These are phyloP conservation scores for Tachina fera DNA, from an alignment of 2,888 invertebrate genomes.

Conservation along the genomic window DNA sequence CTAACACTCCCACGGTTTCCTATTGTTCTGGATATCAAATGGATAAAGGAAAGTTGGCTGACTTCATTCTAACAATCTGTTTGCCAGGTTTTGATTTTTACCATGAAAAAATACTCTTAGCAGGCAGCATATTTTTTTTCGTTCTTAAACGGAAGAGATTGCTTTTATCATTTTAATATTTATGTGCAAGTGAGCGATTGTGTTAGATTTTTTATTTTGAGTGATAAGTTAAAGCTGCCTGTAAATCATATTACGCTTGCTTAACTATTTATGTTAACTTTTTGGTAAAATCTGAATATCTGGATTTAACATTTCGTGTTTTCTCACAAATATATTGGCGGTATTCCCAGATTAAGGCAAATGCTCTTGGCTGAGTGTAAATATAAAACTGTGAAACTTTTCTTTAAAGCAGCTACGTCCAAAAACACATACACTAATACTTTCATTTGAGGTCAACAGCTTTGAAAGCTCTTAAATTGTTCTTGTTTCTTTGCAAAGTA, in stretches of 20 bases:
- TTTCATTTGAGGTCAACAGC: too few relatives aligned
- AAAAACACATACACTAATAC: too few relatives aligned
- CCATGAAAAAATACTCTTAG: neutral
- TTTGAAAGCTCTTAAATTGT: too few relatives aligned
- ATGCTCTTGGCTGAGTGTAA: too few relatives aligned
- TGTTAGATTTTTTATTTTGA: constrained; percentile 15
- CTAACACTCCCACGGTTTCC: constrained; percentile 70
- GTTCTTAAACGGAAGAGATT: constrained; percentile 11
- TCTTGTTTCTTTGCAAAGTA: too few relatives aligned
- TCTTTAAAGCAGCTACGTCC: too few relatives aligned
- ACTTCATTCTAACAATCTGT: constrained; percentile 37
- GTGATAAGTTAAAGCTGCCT: constrained; percentile 41
- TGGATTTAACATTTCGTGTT: constrained; percentile 18
- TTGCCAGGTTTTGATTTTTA: constrained; percentile 43
- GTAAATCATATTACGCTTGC: constrained; percentile 40
- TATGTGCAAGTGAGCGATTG: neutral
- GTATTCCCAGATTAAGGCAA: too few relatives aligned
- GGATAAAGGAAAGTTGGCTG: constrained; percentile 8
- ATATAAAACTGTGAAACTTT: too few relatives aligned
- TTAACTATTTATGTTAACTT: constrained; percentile 51
- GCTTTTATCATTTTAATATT: constrained; percentile 61
- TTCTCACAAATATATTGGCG: constrained; percentile 16
- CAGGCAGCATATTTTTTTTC: too few relatives aligned
- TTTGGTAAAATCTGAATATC: constrained; percentile 35
- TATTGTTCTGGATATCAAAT: constrained; percentile 6